Evolutionary conservation across 1,140 invertebrate genomes (phyloP), one percentile per base, ranked within the genome.

Genomic region (Sycophila sp.): DNA sequence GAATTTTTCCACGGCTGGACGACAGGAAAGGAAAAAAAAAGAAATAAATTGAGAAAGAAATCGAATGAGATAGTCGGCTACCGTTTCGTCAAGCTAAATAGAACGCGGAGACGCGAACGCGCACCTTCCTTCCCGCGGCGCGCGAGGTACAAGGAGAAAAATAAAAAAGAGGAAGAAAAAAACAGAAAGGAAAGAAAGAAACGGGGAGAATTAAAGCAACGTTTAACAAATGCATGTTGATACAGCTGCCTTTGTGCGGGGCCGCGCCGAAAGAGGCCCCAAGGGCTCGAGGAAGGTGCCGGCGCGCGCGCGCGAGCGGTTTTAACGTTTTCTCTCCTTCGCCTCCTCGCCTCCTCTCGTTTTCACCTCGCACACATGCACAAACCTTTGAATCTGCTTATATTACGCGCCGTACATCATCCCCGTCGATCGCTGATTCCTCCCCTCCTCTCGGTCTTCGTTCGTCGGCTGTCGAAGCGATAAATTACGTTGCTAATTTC

Each of bases 161-260:
- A 34, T 4, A 24, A 28, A 53, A 53, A 53, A 73, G 72, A 72
- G 71, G 66, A 49, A 28, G 24, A 47, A 63, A 42, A 47, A 53
- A 38, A 36, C 51, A 47, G 53, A 51, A 34, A 17, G n/a, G 45
- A 51, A 15, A 11, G 42, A 47, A 32, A 65, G 30, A 51, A 51
- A 30, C 19, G 3, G n/a, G 77, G 73, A 75, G 75, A 72, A 74
- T 76, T 76, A 60, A 73, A 76, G 73, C 77, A 59, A 67, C 58
- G 73, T 77, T 79, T 76, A 79, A 80, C 75, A 77, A 78, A 80
- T 78, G 79, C 75, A 70, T 78, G 80, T 84, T 83, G 78, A 77
- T 80, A 80, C 80, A 84, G 81, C 82, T 83, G 81, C 73, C 75
- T 80, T 78, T 77, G 74, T 78, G 72, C 69, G 71, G 73, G 70